Conservation (phyloP, 2,888 invertebrate genomes). For the Creontiades dilutus region DNA sequence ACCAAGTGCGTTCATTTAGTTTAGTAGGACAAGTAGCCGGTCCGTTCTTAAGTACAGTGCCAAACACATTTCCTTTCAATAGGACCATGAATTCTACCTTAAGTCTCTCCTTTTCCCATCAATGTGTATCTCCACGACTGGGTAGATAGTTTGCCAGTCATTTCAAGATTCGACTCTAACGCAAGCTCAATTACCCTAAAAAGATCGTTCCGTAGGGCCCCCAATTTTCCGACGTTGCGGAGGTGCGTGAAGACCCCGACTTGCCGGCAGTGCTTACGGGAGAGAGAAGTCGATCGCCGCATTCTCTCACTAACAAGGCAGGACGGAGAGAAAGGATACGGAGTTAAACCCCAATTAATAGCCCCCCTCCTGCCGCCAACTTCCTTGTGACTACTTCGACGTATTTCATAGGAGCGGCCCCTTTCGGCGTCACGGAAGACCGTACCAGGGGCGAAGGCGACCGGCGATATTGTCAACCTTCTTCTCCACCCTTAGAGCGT, state of each 20-base stretch:
- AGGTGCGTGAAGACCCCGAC: neutral
- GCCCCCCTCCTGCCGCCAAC: neutral
- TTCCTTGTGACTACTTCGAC: neutral
- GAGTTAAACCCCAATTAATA: conserved; percentile 27
- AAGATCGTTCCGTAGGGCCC: no score
- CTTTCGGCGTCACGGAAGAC: conserved; percentile 53
- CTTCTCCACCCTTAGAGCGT: neutral
- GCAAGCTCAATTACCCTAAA: no score
- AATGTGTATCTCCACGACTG: no score
- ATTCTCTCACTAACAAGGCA: neutral
- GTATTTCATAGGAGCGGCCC: conserved; percentile 1
- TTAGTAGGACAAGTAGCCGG: no score
- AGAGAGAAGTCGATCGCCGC: conserved; percentile 10
- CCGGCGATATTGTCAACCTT: conserved; percentile 51
- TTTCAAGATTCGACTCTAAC: no score
- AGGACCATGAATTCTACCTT: no score
- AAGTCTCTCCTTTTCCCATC: no score
- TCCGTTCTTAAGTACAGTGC: no score
- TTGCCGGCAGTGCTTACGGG: neutral
- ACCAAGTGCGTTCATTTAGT: no score
- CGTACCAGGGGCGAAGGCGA: conserved; percentile 47
- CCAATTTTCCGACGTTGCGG: no score
- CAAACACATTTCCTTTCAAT: no score
- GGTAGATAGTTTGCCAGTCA: no score
- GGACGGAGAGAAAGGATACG: neutral